phyloP scores from a whole-genome alignment of 2,797 vertebrate species.

The Acanthurus leucopareius region DNA sequence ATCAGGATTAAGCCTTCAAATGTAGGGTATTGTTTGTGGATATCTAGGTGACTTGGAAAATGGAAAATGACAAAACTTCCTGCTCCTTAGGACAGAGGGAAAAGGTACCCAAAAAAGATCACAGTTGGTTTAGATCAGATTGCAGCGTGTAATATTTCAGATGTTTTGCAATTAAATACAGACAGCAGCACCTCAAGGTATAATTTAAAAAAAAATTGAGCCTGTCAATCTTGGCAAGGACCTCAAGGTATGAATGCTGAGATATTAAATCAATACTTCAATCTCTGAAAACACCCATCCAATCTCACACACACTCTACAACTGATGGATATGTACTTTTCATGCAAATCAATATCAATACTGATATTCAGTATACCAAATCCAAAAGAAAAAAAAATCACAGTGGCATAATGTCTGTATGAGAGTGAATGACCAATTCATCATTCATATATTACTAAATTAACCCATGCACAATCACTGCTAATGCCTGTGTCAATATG shows the following conservation, averaged over 20 bases:
- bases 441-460: constrained; percentile 25
- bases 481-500: not conserved
- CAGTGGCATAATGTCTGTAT: constrained; percentile 32
- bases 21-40: not conserved
- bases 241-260: constrained; percentile 74
- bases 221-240: constrained; percentile 67
- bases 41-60: constrained; percentile 14
- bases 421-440: constrained; percentile 25
- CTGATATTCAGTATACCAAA: constrained; percentile 35
- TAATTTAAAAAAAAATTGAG: constrained; percentile 77
- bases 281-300: constrained; percentile 73
- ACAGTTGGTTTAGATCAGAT: constrained; percentile 53
- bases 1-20: constrained; percentile 7
- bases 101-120: constrained; percentile 25
- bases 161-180: constrained; percentile 74
- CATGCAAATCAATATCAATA: constrained; percentile 74
- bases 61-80: not conserved
- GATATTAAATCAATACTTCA: constrained; percentile 78
- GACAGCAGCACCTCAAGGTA: constrained; percentile 75
- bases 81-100: not conserved
- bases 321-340: constrained; percentile 71
- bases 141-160: constrained; percentile 57
- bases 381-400: constrained; percentile 19
- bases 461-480: constrained; percentile 19
- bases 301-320: constrained; percentile 66